A percentile compares a stretch with the other conserved stretches of the same genome.
These are phyloP conservation scores for Eristalinus sepulchralis DNA, from an alignment of 2,888 invertebrate genomes.

Conservation along the genomic window DNA sequence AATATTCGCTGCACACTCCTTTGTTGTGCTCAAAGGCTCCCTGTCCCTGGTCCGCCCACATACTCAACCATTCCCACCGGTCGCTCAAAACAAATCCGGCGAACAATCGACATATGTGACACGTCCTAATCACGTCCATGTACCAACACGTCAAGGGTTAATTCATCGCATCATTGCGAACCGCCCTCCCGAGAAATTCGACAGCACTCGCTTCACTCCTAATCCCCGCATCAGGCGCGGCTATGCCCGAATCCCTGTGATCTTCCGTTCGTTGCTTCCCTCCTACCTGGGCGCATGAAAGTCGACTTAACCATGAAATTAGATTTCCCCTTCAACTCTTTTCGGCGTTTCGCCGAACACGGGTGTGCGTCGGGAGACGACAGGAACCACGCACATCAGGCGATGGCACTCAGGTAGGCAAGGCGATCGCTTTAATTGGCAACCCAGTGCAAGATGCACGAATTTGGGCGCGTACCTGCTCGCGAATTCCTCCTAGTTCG, in stretches of 20 bases:
- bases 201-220: not conserved
- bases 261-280: not conserved
- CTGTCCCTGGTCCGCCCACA: not conserved
- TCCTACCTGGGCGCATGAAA: slow-evolving; percentile 35
- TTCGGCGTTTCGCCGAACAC: slow-evolving; percentile 56
- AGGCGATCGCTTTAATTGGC: slow-evolving; percentile 30
- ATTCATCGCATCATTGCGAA: slow-evolving; percentile 4
- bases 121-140: slow-evolving; percentile 26
- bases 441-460: slow-evolving; percentile 41
- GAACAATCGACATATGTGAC: slow-evolving; percentile 12
- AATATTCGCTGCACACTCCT: too few relatives aligned
- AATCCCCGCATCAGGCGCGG: slow-evolving; percentile 47
- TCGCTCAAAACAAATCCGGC: not conserved
- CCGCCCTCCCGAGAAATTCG: slow-evolving; percentile 5
- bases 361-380: slow-evolving; percentile 34
- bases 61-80: not conserved
- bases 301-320: slow-evolving; percentile 56
- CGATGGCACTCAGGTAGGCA: slow-evolving; percentile 12
- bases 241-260: slow-evolving; percentile 34
- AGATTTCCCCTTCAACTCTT: slow-evolving; percentile 55
- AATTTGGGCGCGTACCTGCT: slow-evolving; percentile 53
- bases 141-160: slow-evolving; percentile 32
- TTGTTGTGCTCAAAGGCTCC: not conserved
- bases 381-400: slow-evolving; percentile 34
- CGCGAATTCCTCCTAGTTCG: slow-evolving; percentile 22